Evolutionary conservation across 2,797 vertebrate species (phyloP), one percentile per base, ranked within the genome.

Genomic region (Platyrinchus mystaceus): DNA sequence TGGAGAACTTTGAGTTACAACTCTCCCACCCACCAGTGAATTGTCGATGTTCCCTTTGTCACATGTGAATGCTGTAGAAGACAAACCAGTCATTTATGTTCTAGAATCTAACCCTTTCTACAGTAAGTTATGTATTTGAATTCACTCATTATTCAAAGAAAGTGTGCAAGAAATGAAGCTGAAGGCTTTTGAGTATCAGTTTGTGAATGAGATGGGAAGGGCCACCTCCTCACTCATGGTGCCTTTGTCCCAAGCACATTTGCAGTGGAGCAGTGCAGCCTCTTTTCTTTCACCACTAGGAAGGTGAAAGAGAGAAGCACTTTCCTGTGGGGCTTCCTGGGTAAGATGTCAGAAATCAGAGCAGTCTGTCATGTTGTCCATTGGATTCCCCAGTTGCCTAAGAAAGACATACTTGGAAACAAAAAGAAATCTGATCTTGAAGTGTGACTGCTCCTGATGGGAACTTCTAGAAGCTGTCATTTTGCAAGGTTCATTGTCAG

Each of bases 1-100:
- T 68, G 39, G 58, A 69, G 39, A 66, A 66, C 6, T 68, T 39
- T 26, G 37, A 66, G 18, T 52, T 64, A 43, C 12, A 74, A 20
- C 1, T 3, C 4, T 85, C 23, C 3, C 6, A 60, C 12, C 6
- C 7, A 6, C 1, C 0, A 0, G 27, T 64, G 63, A 68, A 58
- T 68, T 86, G 67, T 75, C 7, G 1, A 36, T 68, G 7, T 41
- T 93, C 9, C 15, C 77, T 92, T 50, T 75, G 28, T 60, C 32
- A 23, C 0, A 4, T 20, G 5, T 27, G 26, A 68, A 50, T 52
- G 20, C 7, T 32, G 11, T 34, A 24, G 39, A 76, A 36, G 50
- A 43, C 3, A 76, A 87, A 53, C 8, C 53, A 73, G 4, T 66
- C 2, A 20, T 50, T 64, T 55, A 30, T 16, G 6, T 73, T 68